Conservation (phyloP, 2,888 invertebrate genomes). For the Hermodice carunculata region DNA sequence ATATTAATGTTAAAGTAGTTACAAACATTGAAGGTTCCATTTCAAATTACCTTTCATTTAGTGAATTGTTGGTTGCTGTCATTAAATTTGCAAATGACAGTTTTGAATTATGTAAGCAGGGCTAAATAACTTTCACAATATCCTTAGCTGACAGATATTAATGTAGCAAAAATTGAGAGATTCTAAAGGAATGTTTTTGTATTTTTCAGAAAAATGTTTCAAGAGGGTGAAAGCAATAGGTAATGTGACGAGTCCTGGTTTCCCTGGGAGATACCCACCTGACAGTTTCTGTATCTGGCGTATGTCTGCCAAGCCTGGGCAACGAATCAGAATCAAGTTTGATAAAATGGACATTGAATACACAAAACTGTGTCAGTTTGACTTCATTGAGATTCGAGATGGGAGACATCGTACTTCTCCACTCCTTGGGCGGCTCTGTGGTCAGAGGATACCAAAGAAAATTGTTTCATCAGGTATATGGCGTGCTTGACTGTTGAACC, state of each 20-base stretch:
- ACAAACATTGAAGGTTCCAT: too few relatives aligned
- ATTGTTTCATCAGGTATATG: conserved; percentile 18
- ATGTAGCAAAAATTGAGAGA: too few relatives aligned
- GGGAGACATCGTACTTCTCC: conserved; percentile 21
- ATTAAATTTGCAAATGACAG: too few relatives aligned
- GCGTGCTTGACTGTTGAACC: too few relatives aligned
- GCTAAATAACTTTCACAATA: too few relatives aligned
- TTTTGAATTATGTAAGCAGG: too few relatives aligned
- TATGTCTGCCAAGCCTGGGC: conserved; percentile 18
- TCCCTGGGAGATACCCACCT: conserved; percentile 15
- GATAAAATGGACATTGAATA: conserved; percentile 29
- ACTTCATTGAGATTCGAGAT: conserved; percentile 32
- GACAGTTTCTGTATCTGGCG: conserved; percentile 28
- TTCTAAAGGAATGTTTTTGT: too few relatives aligned
- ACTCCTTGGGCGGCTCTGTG: conserved; percentile 31
- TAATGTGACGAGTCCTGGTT: conserved; percentile 19
- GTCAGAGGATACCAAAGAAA: conserved; percentile 11
- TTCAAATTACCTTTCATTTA: too few relatives aligned
- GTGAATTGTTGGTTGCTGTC: too few relatives aligned
- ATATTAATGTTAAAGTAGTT: too few relatives aligned
- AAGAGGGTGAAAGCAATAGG: conserved; percentile 18
- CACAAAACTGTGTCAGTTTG: conserved; percentile 29
- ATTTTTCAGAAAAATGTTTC: conserved; percentile 13
- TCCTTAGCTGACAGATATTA: too few relatives aligned
- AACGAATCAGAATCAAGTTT: conserved; percentile 19